A percentile compares a stretch with the other conserved stretches of the same genome.
Conservation (phyloP, 1,140 invertebrate species). For the Dendrolimus kikuchii region DNA sequence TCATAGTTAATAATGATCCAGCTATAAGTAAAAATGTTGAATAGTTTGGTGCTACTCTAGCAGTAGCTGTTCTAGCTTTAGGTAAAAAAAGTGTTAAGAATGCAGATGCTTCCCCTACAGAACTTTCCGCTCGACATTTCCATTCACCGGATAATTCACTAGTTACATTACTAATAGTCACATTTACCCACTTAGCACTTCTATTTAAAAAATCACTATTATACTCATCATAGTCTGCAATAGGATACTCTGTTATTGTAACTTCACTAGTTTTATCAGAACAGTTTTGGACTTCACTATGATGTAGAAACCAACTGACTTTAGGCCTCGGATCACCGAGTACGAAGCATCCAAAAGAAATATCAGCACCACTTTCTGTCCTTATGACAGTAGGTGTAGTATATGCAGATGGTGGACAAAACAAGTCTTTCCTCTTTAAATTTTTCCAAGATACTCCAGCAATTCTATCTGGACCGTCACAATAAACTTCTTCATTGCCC, state of each 20-base stretch:
- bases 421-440: conserved; percentile 46
- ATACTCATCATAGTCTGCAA: conserved; percentile 41
- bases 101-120: conserved; percentile 45
- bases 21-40: conserved; percentile 55
- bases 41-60: conserved; percentile 52
- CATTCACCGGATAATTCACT: conserved; percentile 63
- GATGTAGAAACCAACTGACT: conserved; percentile 85
- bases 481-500: conserved; percentile 55
- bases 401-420: conserved; percentile 45
- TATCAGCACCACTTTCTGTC: conserved; percentile 53
- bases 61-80: conserved; percentile 49
- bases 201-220: conserved; percentile 48
- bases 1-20: conserved; percentile 52
- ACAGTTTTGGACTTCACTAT: conserved; percentile 52
- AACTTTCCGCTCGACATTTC: conserved; percentile 61
- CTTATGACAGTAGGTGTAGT: conserved; percentile 50
- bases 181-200: conserved; percentile 63
- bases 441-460: conserved; percentile 39
- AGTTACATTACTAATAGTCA: conserved; percentile 61
- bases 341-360: conserved; percentile 85
- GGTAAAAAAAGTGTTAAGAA: conserved; percentile 56
- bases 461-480: conserved; percentile 39
- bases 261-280: conserved; percentile 43
- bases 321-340: conserved; percentile 86
- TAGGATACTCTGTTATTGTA: conserved; percentile 33